Evolutionary conservation across 2,797 vertebrate genomes (phyloP), one percentile per base, ranked within the genome.

Genomic region (Acestrorhynchus altus): DNA sequence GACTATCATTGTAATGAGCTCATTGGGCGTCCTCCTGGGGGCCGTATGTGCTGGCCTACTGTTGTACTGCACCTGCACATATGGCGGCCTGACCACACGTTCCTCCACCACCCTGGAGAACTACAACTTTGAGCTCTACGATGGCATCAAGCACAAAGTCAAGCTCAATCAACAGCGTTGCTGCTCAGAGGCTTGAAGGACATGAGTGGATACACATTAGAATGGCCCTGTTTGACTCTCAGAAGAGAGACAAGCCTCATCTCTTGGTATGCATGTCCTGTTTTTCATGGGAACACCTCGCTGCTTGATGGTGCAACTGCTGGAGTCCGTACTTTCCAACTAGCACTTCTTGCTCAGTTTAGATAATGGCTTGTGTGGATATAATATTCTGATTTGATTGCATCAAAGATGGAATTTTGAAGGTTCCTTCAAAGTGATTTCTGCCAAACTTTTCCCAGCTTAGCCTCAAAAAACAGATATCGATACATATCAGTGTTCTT

Each of bases 1-100:
- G 82, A 98, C 97, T 90, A 99, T 99, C 90, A 99, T 99, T 11
- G 96, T 97, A 12, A 98, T 99, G 98, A 99, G 97, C 88, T 98
- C 97, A 0, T 91, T 99, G 0, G 98, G 98, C 0, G 96, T 99
- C 66, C 92, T 99, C 72, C 89, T 99, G 0, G 98, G 98, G 0
- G 97, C 97, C 1, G 94, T 98, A 2, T 99, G 97, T 0, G 96
- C 97, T 0, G 98, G 97, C 0, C 91, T 99, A 18, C 94, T 99
- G 8, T 96, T 99, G 67, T 99, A 99, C 92, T 99, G 98, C 90
- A 96, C 97, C 0, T 99, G 98, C 76, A 98, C 96, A 0, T 99
- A 99, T 0, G 92, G 95, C 0, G 96, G 97, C 69, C 94, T 99
- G n/a, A 96, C 96, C 22, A 96, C 97, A 0, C 96, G 96, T 72